Evolutionary conservation across 1,140 invertebrate genomes (phyloP).

Genomic region (Sweltsa coloradensis): DNA sequence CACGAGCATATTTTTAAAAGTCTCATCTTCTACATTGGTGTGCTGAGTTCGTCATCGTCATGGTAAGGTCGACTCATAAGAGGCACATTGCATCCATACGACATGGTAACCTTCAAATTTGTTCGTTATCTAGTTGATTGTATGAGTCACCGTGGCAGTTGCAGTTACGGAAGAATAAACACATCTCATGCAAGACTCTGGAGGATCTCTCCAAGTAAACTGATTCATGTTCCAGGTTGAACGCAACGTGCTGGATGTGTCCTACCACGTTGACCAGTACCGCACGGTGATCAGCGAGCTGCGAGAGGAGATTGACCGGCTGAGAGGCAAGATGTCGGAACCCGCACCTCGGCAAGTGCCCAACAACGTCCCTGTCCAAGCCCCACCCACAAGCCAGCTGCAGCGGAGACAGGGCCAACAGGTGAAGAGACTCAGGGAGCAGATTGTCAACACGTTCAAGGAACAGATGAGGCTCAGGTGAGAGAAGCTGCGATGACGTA

Average conservation of each 20-base stretch:
- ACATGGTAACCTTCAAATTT: too few species aligned
- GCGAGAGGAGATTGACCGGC: conserved; percentile 66
- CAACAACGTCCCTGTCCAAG: neutral
- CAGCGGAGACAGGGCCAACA: conserved; percentile 25
- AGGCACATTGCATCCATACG: too few species aligned
- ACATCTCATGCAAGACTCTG: too few species aligned
- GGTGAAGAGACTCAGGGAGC: conserved; percentile 61
- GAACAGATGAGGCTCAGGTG: conserved; percentile 79
- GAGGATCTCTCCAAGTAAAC: too few species aligned
- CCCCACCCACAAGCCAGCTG: conserved; percentile 21
- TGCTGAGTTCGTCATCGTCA: too few species aligned
- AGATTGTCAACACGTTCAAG: conserved; percentile 76
- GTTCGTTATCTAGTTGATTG: too few species aligned
- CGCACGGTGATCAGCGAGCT: conserved; percentile 66
- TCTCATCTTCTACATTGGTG: too few species aligned
- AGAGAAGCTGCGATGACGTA: too few species aligned
- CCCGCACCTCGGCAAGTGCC: conserved; percentile 38
- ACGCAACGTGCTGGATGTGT: conserved; percentile 65
- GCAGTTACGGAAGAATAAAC: too few species aligned
- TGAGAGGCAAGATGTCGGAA: conserved; percentile 68
- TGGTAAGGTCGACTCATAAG: too few species aligned
- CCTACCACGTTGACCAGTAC: conserved; percentile 73
- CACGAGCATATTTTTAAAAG: too few species aligned
- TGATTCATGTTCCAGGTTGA: conserved; percentile 46
- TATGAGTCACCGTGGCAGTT: too few species aligned